phyloP scores from a whole-genome alignment of 2,113 vertebrate species.

The Ceyx melanurus region DNA sequence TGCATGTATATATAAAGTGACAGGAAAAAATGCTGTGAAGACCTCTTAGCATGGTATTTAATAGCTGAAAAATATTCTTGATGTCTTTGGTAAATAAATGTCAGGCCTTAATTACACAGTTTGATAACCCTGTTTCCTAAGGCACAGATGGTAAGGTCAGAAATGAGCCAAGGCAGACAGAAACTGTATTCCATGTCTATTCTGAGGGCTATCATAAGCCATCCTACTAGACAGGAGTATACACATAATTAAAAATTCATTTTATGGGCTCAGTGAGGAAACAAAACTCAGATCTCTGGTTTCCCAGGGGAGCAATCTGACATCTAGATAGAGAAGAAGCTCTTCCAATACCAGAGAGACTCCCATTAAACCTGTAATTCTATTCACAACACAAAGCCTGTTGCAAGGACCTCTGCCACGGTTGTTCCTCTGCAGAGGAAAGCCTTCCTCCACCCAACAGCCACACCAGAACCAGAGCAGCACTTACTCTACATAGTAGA shows the following conservation, averaged over 20 bases:
- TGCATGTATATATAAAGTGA: not conserved
- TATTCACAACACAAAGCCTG: not conserved
- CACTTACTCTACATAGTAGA: constrained; percentile 99
- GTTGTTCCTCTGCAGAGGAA: not conserved
- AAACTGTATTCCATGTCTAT: constrained; percentile 11
- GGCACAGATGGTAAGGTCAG: constrained; percentile 39
- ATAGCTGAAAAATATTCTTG: constrained; percentile 33
- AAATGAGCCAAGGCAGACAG: constrained; percentile 34
- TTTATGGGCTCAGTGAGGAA: constrained; percentile 55
- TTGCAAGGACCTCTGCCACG: not conserved
- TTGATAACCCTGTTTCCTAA: constrained; percentile 59
- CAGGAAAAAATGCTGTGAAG: not conserved
- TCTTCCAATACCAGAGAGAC: not conserved
- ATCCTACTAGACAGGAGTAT: constrained; percentile 26
- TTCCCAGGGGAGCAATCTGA: constrained; percentile 31
- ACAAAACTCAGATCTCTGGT: not conserved
- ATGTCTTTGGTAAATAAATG: constrained; percentile 60
- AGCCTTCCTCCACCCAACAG: not conserved
- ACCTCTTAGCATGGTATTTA: constrained; percentile 28
- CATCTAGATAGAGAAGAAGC: constrained; percentile 10
- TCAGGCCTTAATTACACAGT: constrained; percentile 56
- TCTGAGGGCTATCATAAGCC: constrained; percentile 50
- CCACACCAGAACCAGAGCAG: not conserved
- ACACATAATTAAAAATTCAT: constrained; percentile 71
- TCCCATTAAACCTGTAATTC: not conserved